Base-by-base conservation (phyloP, 2,888 invertebrate genomes). In the Cremastobaeus sp. region DNA sequence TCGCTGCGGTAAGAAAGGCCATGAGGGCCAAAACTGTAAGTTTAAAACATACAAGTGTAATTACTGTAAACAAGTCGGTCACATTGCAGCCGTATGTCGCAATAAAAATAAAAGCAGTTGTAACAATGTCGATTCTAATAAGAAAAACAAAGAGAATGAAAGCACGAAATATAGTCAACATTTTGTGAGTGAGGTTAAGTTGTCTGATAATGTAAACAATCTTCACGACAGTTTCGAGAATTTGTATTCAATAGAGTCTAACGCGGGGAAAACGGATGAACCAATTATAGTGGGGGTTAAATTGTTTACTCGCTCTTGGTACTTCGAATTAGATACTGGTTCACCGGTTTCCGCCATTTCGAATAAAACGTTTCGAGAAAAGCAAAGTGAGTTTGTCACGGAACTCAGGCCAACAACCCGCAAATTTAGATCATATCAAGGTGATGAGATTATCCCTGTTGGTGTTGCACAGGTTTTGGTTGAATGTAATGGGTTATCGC, bases 371-470 rank as follows among this genome's bases (percentile, higher is more conserved):
- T 52, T 37, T n/a, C 4, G 11, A 12, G 52, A 30, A 43, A 43
- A 57, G 9, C 55, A 39, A 43, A 45, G 6, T 9, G 45, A 59
- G 11, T 3, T 59, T 21, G 25, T 12, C 3, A 30, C 32, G 2
- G 17, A 30, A 6, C 39, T 45, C 0, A n/a, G 34, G 12, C 9
- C 6, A 15, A 59, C 45, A 5, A 5, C 14, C 1, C 32, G 64
- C 9, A 48, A 25, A 20, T 74, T 74, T 28, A 55, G 39, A 43
- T 48, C 55, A 2, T 74, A 71, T 41, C 48, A 47, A 12, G 74
- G 71, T 0, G 68, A 76, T 20, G 18, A 9, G 8, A 68, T 71
- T 15, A 39, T 21, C 2, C 74, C 73, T 0, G n/a, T 48, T 4
- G 71, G 68, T 11, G 12, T 55, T 6, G 5, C 68, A 0, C 39